Evolutionary conservation across 2,113 vertebrate genomes (phyloP).

Genomic region (Grammomys surdaster): DNA sequence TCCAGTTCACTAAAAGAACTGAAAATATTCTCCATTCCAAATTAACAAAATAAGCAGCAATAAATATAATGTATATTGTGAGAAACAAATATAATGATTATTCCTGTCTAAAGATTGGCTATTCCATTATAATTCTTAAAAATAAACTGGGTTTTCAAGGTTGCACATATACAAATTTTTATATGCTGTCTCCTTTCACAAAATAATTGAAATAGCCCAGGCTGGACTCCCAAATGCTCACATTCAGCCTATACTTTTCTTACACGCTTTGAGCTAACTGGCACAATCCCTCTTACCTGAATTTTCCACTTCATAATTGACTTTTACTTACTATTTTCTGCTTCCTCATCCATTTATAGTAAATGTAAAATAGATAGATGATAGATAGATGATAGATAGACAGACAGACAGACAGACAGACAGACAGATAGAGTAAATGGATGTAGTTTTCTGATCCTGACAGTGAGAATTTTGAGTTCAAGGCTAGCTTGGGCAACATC

Average conservation of each 20-base stretch:
- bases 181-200: conserved; percentile 38
- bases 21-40: conserved; percentile 12
- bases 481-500: neutral
- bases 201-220: neutral
- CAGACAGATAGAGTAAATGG: no score
- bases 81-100: conserved; percentile 12
- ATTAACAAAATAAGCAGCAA: conserved; percentile 38
- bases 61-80: neutral
- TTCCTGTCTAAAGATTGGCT: neutral
- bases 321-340: neutral
- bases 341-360: neutral
- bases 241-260: neutral
- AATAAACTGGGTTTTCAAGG: conserved; percentile 18
- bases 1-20: neutral
- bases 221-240: neutral
- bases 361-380: neutral
- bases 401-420: no score
- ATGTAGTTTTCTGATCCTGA: neutral
- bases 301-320: conserved; percentile 5
- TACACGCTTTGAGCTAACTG: neutral
- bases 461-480: neutral
- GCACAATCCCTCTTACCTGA: neutral
- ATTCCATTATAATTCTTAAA: conserved; percentile 39
- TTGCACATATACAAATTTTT: conserved; percentile 29
- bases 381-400: no score